Base-by-base conservation (phyloP, 2,113 vertebrate species). In the Aptenodytes forsteri region DNA sequence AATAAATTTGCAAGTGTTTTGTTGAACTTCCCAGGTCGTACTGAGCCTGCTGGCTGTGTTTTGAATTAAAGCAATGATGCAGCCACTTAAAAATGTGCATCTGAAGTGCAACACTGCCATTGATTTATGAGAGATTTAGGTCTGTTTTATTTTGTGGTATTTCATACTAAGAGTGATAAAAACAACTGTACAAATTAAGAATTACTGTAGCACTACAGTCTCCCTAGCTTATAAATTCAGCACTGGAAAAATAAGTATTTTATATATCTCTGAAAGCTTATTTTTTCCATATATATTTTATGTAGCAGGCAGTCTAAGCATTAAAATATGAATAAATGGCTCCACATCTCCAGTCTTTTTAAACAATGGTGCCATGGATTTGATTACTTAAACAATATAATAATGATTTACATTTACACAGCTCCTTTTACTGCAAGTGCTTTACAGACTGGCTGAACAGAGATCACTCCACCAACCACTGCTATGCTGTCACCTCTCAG, bases 171-270 rank as follows among this genome's bases (percentile, higher is more conserved):
- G 40, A 76, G 13, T 93, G 71, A 96, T 93, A 67, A 95, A 96
- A 94, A 89, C 72, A 92, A 88, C 82, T 34, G 27, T 83, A 83
- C 78, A 78, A 94, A 91, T 96, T 96, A 94, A 90, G 91, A 96
- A 91, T 95, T 96, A 94, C 87, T 90, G 36, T 83, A 70, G 29
- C 3, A 3, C 13, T 66, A 11, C 34, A 77, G 56, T 81, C 12
- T 81, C 38, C 55, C 47, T 80, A 81, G 62, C 82, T 83, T 95
- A 72, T 96, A 91, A 93, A 96, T 94, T 88, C 89, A 85, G 20
- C 27, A 55, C 4, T 58, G 55, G 52, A 8, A 26, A 72, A 73
- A 64, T 25, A 36, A 12, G 7, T 78, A 78, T 80, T 93, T 89
- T 79, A 80, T 91, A 46, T 70, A 65, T 82, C 81, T 91, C 58